phyloP scores from a whole-genome alignment of 1,140 invertebrate species.

The Drosophila punjabiensis region DNA sequence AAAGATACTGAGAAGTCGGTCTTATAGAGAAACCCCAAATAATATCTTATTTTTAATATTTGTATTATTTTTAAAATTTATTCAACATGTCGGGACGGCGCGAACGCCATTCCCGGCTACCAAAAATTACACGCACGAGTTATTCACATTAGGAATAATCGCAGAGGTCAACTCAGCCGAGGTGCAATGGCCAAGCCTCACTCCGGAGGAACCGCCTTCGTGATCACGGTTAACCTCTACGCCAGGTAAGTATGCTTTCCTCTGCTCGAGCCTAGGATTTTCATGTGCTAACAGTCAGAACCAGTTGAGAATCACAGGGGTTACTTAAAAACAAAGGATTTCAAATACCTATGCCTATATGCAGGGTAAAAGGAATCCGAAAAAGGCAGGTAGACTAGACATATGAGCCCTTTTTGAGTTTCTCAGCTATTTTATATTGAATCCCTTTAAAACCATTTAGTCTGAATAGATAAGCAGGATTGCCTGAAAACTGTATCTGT shows the following conservation, averaged over 20 bases:
- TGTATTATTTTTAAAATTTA: constrained; percentile 9
- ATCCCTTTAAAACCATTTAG: too few species aligned
- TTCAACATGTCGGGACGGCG: constrained; percentile 78
- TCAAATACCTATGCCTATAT: too few species aligned
- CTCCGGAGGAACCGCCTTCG: constrained; percentile 88
- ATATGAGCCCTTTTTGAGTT: too few species aligned
- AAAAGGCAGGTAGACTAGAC: too few species aligned
- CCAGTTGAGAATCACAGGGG: too few species aligned
- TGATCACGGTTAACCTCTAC: constrained; percentile 89
- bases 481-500: too few species aligned
- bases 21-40: not conserved
- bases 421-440: too few species aligned
- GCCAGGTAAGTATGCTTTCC: constrained; percentile 87
- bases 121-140: constrained; percentile 85
- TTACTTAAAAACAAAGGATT: too few species aligned
- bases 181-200: constrained; percentile 86
- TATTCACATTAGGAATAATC: constrained; percentile 79
- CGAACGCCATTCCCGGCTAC: constrained; percentile 85
- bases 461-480: too few species aligned
- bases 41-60: not conserved
- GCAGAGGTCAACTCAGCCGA: constrained; percentile 54
- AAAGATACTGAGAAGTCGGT: not conserved
- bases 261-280: not conserved
- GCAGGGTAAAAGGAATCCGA: too few species aligned
- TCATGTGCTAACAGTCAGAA: too few species aligned